Conservation (phyloP, 2,113 vertebrate genomes). For the Oryzias curvinotus region DNA sequence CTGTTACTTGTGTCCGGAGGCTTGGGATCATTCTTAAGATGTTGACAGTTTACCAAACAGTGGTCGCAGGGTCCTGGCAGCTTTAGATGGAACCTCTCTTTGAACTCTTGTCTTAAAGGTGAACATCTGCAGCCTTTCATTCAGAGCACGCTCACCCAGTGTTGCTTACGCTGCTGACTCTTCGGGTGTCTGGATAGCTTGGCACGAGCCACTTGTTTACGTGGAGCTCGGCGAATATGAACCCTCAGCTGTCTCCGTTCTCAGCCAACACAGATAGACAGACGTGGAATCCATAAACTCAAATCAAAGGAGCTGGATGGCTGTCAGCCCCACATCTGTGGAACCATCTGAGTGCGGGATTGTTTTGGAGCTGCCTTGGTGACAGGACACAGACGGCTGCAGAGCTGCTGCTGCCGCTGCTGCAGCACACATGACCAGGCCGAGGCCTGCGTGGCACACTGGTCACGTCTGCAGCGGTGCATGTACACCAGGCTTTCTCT, state of each 20-base stretch:
- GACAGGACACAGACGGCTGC: slow-evolving; percentile 42
- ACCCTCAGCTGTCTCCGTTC: slow-evolving; percentile 43
- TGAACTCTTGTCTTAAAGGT: too few species aligned
- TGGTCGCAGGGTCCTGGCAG: slow-evolving; percentile 21
- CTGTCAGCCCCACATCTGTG: slow-evolving; percentile 59
- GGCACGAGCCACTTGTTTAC: slow-evolving; percentile 46
- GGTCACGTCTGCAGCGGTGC: not conserved
- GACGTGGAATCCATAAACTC: slow-evolving; percentile 58
- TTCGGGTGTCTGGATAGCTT: slow-evolving; percentile 41
- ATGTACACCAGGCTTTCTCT: too few species aligned
- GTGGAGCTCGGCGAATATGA: slow-evolving; percentile 39
- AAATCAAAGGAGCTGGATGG: slow-evolving; percentile 56
- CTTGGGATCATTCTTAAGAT: slow-evolving; percentile 21
- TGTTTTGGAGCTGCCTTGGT: slow-evolving; percentile 46
- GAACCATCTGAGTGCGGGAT: slow-evolving; percentile 54
- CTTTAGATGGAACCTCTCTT: slow-evolving; percentile 29
- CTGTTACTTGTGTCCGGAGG: slow-evolving; percentile 19
- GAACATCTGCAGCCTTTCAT: too few species aligned
- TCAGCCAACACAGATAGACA: slow-evolving; percentile 45
- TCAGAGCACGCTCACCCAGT: not conserved
- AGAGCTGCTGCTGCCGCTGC: slow-evolving; percentile 31
- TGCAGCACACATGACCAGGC: slow-evolving; percentile 26
- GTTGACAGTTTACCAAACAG: slow-evolving; percentile 43
- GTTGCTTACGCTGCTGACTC: slow-evolving; percentile 15
- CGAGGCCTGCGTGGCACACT: not conserved